A percentile compares a stretch with the other conserved stretches of the same genome.
Evolutionary conservation across 2,797 vertebrate genomes (phyloP).

Genomic region (Clarias platycephalus): DNA sequence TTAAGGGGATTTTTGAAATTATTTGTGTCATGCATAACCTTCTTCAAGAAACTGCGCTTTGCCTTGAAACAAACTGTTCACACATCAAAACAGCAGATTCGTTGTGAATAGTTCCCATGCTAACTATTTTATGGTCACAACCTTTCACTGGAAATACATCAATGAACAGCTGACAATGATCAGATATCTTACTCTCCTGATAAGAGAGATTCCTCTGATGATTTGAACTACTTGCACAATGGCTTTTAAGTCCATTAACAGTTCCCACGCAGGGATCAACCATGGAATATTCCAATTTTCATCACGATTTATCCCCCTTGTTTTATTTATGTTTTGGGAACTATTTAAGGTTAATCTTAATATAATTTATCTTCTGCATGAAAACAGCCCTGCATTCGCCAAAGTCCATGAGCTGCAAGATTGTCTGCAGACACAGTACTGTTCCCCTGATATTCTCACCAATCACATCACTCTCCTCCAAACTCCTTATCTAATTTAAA

Average conservation of each 20-base stretch:
- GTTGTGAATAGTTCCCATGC: conserved; percentile 40
- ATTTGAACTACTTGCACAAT: conserved; percentile 32
- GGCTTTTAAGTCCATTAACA: conserved; percentile 35
- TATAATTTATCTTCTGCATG: conserved; percentile 26
- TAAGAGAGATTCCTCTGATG: conserved; percentile 31
- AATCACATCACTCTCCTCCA: conserved; percentile 24
- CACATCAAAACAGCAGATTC: conserved; percentile 43
- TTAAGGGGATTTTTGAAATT: conserved; percentile 39
- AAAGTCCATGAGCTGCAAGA: conserved; percentile 40
- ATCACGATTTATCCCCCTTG: background rate
- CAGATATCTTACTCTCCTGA: conserved; percentile 38
- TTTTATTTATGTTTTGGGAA: conserved; percentile 23
- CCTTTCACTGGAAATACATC: conserved; percentile 38
- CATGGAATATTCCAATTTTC: conserved; percentile 44
- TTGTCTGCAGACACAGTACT: conserved; percentile 37
- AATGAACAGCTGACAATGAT: conserved; percentile 35
- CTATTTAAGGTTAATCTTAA: conserved; percentile 27
- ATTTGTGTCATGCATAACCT: background rate
- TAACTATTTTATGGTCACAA: conserved; percentile 39
- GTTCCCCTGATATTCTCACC: conserved; percentile 34
- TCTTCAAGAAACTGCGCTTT: conserved; percentile 42
- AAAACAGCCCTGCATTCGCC: conserved; percentile 35
- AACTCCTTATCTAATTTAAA: background rate
- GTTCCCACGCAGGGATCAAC: conserved; percentile 32
- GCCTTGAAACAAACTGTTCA: conserved; percentile 38